phyloP scores from a whole-genome alignment of 2,888 invertebrate genomes.

The Trachelus tabidus region DNA sequence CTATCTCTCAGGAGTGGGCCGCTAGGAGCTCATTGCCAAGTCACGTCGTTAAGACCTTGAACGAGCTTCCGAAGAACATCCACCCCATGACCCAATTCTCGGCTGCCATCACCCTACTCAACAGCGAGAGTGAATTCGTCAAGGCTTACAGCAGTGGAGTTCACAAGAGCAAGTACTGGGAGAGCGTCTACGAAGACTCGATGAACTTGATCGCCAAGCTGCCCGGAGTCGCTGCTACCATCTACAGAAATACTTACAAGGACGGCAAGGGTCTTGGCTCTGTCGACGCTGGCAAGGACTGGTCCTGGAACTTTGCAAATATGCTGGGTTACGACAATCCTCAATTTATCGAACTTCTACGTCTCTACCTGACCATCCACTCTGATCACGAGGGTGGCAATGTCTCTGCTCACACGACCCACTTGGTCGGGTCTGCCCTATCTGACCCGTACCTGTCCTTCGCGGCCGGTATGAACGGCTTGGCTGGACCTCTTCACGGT shows the following conservation, averaged over 20 bases:
- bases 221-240: conserved; percentile 93
- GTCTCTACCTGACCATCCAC: conserved; percentile 94
- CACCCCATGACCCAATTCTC: conserved; percentile 97
- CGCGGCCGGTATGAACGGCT: conserved; percentile 92
- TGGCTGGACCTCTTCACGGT: conserved; percentile 96
- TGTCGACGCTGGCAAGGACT: conserved; percentile 90
- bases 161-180: conserved; percentile 92
- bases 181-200: conserved; percentile 88
- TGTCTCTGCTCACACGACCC: conserved; percentile 94
- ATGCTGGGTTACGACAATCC: conserved; percentile 92
- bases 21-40: conserved; percentile 78
- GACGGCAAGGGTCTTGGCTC: conserved; percentile 89
- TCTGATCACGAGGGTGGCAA: conserved; percentile 96
- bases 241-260: conserved; percentile 88
- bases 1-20: conserved; percentile 74
- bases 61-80: conserved; percentile 88
- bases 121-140: conserved; percentile 92
- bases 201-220: conserved; percentile 96
- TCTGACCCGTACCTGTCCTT: conserved; percentile 95
- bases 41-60: conserved; percentile 93
- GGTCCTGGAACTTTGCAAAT: conserved; percentile 90
- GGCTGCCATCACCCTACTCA: conserved; percentile 90
- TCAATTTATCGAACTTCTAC: conserved; percentile 89
- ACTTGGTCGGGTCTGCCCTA: conserved; percentile 92
- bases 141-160: conserved; percentile 91